Conservation (phyloP, 2,888 invertebrate genomes). For the Protodeltote pygarga region DNA sequence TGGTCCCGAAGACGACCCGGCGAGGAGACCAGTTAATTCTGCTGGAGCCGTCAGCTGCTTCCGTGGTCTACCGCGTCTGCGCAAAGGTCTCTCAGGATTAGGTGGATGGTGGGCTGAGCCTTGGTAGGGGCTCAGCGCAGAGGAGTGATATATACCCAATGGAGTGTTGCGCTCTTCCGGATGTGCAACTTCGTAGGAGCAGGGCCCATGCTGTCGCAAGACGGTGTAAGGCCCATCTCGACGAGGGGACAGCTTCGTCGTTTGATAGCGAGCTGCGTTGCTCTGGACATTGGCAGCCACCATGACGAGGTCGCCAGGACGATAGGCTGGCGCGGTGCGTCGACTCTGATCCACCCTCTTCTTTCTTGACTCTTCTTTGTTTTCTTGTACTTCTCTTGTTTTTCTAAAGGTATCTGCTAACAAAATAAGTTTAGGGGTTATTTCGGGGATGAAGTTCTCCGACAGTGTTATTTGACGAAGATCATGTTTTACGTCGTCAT, state of each 20-base stretch:
- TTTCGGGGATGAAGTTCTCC: slow-evolving; percentile 4
- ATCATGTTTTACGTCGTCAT: background rate
- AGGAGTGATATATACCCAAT: slow-evolving; percentile 33
- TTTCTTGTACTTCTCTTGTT: slow-evolving; percentile 24
- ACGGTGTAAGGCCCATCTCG: slow-evolving; percentile 8
- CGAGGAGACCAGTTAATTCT: slow-evolving; percentile 13
- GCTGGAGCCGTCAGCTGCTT: slow-evolving; percentile 5
- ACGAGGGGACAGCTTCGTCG: slow-evolving; percentile 1
- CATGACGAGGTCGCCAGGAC: slow-evolving; percentile 12
- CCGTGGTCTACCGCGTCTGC: slow-evolving; percentile 29
- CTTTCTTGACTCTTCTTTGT: slow-evolving; percentile 29
- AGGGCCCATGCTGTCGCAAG: background rate
- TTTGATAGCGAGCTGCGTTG: background rate
- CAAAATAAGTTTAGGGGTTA: slow-evolving; percentile 10
- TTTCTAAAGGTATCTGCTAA: slow-evolving; percentile 11
- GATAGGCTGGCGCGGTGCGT: slow-evolving; percentile 8
- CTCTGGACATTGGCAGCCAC: background rate
- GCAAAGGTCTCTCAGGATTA: slow-evolving; percentile 21
- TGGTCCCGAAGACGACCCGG: slow-evolving; percentile 27
- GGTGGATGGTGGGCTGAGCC: slow-evolving; percentile 2
- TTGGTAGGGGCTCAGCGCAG: slow-evolving; percentile 22
- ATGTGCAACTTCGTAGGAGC: slow-evolving; percentile 8
- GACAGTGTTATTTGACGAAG: background rate
- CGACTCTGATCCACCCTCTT: slow-evolving; percentile 12
- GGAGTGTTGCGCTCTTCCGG: slow-evolving; percentile 3